A percentile compares a stretch with the other conserved stretches of the same genome.
Evolutionary conservation across 2,113 vertebrate species (phyloP).

Genomic region (Phyllopteryx taeniolatus): DNA sequence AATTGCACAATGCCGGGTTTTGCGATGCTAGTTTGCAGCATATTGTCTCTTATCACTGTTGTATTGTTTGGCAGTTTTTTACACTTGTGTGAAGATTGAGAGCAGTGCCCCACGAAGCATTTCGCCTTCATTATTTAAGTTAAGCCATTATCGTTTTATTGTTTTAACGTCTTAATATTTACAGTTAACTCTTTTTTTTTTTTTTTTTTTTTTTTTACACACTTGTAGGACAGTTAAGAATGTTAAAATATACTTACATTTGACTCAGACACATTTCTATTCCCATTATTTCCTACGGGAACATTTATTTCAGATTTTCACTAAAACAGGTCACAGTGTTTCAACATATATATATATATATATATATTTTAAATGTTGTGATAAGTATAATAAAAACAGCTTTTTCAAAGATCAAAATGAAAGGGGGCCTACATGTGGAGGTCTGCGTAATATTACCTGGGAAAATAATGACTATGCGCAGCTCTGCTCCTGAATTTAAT

Average conservation of each 20-base stretch:
- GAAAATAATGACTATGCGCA: constrained; percentile 6
- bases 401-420: constrained; percentile 1
- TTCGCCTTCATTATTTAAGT: not conserved
- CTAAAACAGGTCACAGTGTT: not conserved
- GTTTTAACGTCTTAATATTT: not conserved
- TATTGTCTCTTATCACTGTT: not conserved
- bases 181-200: not conserved
- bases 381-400: not conserved
- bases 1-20: not conserved
- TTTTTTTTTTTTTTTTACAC: not conserved
- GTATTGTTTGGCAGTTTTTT: not conserved
- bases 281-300: not conserved
- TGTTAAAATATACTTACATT: not conserved
- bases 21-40: not conserved
- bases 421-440: not conserved
- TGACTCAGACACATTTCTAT: not conserved
- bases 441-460: not conserved
- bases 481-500: constrained; percentile 9
- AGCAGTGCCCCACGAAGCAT: not conserved
- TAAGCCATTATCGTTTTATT: not conserved
- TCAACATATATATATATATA: not conserved
- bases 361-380: not conserved
- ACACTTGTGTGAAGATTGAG: not conserved
- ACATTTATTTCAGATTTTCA: not conserved
- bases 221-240: not conserved